Percentiles rank a stretch among this genome's conserved stretches.
These are phyloP conservation scores for Cydia amplana DNA, from an alignment of 1,140 invertebrate species.

Conservation along the genomic window DNA sequence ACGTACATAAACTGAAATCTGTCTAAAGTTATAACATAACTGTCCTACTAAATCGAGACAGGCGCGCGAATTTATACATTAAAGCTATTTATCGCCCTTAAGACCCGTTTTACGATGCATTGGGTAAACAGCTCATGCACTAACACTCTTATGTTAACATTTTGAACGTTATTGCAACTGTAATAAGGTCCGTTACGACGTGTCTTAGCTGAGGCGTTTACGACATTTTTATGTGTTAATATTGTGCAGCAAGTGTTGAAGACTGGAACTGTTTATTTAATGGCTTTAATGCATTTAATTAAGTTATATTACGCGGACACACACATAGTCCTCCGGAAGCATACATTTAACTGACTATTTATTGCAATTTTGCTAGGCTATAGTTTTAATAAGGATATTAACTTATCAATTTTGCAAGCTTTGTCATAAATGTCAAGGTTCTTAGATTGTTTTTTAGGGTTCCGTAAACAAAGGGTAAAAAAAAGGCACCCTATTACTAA, in stretches of 20 bases:
- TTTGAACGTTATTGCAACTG: not conserved
- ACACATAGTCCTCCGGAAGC: not conserved
- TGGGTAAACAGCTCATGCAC: not conserved
- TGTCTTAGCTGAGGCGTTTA: not conserved
- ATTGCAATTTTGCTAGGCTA: too few relatives aligned
- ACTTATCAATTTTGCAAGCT: too few relatives aligned
- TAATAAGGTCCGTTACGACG: not conserved
- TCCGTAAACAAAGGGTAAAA: too few relatives aligned
- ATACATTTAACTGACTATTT: not conserved
- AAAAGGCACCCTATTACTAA: too few relatives aligned
- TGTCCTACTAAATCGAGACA: slow-evolving; percentile 10
- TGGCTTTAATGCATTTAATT: slow-evolving; percentile 16
- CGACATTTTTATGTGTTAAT: not conserved
- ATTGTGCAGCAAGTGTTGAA: slow-evolving; percentile 1
- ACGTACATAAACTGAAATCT: slow-evolving; percentile 2
- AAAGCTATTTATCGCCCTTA: slow-evolving; percentile 25
- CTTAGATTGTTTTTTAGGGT: too few relatives aligned
- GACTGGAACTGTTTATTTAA: slow-evolving; percentile 5
- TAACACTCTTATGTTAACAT: not conserved
- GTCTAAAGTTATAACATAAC: slow-evolving; percentile 24
- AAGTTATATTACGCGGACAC: not conserved
- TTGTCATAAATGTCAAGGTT: slow-evolving; percentile 15
- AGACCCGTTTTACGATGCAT: slow-evolving; percentile 10
- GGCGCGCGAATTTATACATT: slow-evolving; percentile 19
- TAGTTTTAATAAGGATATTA: too few relatives aligned